Evolutionary conservation across 2,797 vertebrate species (phyloP).

Genomic region (Nasua narica): DNA sequence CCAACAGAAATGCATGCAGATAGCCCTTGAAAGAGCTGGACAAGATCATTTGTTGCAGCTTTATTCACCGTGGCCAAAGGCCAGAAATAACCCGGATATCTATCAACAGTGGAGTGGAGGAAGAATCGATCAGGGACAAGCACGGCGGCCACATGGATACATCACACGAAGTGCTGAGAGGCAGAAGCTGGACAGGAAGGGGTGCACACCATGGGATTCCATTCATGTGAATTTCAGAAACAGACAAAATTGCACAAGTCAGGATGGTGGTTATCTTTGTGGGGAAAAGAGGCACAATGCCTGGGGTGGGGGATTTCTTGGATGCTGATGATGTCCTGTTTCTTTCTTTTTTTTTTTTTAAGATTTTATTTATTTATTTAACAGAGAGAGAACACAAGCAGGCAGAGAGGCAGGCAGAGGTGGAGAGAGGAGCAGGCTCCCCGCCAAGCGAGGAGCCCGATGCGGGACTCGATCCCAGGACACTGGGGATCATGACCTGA

Average conservation of each 20-base stretch:
- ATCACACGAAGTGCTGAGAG: not conserved
- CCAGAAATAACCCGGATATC: not conserved
- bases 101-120: not conserved
- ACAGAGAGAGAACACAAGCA: too few species aligned
- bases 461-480: too few species aligned
- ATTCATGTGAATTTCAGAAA: not conserved
- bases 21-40: not conserved
- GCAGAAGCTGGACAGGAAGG: not conserved
- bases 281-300: not conserved
- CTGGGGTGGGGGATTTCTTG: not conserved
- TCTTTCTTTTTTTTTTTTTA: too few species aligned
- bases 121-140: not conserved
- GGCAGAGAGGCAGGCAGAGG: too few species aligned
- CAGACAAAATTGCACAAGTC: not conserved
- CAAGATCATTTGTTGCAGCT: not conserved
- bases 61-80: not conserved
- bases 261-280: not conserved
- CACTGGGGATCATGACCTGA: too few species aligned
- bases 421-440: too few species aligned
- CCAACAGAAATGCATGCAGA: not conserved
- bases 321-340: not conserved
- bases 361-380: too few species aligned
- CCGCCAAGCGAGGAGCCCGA: too few species aligned
- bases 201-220: too few species aligned
- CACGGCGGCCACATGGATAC: fast-evolving